Base-by-base conservation (phyloP, 2,797 vertebrate species). In the Mormyrops attenuatus region DNA sequence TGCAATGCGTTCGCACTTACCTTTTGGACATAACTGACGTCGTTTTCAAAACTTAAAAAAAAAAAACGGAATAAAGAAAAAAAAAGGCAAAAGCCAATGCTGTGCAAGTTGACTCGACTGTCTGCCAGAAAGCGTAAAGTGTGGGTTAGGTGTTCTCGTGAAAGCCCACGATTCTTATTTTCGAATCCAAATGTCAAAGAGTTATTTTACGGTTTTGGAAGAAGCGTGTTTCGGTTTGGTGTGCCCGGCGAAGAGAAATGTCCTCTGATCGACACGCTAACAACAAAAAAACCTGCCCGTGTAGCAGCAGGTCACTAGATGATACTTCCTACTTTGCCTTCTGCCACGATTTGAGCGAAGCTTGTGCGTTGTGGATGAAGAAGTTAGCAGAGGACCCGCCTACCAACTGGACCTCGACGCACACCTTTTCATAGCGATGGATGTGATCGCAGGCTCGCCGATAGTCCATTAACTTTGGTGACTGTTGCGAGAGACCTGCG, bases 1-100 rank as follows among this genome's bases (percentile, higher is more conserved):
- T 85, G 82, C 88, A 63, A 49, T 57, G 13, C 13, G n/a, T 80
- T 88, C 38, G n/a, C 49, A 77, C 86, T 88, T 90, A 90, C 89
- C 89, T 80, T 47, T 66, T 38, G 66, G 69, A 90, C 89, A 90
- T 90, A 60, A 84, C 86, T 22, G 26, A 30, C 26, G 26, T 30
- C 53, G n/a, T 63, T 20, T 89, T 86, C 17, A 77, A 87, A 86
- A 34, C 9, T 13, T 30, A 63, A 60, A 60, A 9, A 73, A 41
- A 80, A 44, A 34, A 88, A 55, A 80, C 49, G 69, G 44, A 41
- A 77, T 60, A 89, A 90, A 88, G 87, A 88, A 87, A 53, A 52
- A 89, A 57, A 66, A 50, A 80, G 55, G 69, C 17, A n/a, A 53
- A 50, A 7, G 5, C 85, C 30, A 26, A 52, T 55, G 73, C 73